A percentile compares a stretch with the other conserved stretches of the same genome.
Evolutionary conservation across 2,113 vertebrate genomes (phyloP).

Genomic region (Ranitomeya imitator): DNA sequence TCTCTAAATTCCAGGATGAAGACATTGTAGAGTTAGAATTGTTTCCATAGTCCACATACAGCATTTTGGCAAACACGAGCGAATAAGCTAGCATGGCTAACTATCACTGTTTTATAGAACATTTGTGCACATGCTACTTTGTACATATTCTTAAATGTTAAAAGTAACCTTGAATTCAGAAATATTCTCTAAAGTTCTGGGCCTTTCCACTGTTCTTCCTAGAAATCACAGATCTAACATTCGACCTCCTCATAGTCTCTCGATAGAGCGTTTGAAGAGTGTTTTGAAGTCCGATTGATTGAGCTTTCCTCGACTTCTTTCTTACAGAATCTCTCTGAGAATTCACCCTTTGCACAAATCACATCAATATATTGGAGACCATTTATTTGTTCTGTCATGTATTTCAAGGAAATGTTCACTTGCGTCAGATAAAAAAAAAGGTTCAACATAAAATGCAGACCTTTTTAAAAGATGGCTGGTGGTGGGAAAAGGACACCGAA

Average conservation of each 20-base stretch:
- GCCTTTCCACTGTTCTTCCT: constrained; percentile 61
- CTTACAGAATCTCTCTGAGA: constrained; percentile 42
- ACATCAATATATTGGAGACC: constrained; percentile 53
- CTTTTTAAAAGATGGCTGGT: constrained; percentile 37
- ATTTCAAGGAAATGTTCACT: constrained; percentile 59
- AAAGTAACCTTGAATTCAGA: constrained; percentile 64
- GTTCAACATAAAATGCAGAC: constrained; percentile 54
- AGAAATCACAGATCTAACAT: constrained; percentile 59
- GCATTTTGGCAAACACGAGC: background rate
- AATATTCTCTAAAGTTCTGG: constrained; percentile 53
- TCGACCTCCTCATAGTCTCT: constrained; percentile 52
- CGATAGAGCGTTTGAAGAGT: constrained; percentile 41
- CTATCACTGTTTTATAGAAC: background rate
- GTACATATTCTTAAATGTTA: constrained; percentile 59
- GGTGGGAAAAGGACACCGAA: constrained; percentile 50
- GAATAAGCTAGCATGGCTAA: background rate
- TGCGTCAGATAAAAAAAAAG: constrained; percentile 57
- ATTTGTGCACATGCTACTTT: constrained; percentile 28
- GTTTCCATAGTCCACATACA: background rate
- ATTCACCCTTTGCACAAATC: constrained; percentile 51
- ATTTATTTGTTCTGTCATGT: constrained; percentile 52
- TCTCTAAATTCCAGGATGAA: background rate
- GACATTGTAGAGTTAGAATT: background rate
- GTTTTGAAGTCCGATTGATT: constrained; percentile 55
- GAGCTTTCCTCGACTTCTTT: constrained; percentile 46